Base-by-base conservation (phyloP, 1,140 invertebrate species). In the Drosophila ambigua region DNA sequence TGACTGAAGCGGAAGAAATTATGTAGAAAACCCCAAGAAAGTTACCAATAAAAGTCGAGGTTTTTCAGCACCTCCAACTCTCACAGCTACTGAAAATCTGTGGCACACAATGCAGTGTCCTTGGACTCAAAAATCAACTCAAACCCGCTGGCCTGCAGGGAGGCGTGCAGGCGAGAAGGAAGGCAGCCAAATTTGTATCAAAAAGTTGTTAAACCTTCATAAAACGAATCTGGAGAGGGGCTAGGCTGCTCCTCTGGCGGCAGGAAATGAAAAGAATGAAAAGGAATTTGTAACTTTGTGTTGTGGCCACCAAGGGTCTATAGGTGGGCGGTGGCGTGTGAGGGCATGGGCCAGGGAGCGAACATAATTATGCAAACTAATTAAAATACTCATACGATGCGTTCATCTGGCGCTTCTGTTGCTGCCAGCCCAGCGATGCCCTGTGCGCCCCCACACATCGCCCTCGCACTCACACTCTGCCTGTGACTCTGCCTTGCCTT, bases 301-400 rank as follows among this genome's bases (percentile, higher is more conserved):
- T 49, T 64, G 51, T 77, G 57, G 62, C 48, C 55, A 64, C 55
- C 66, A 69, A 87, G 69, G 51, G 39, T 35, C 44, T 53, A 54
- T 50, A 45, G 44, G 63, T 23, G 16, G 26, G 49, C 15, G 26
- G 15, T n/a, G 15, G 4, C 16, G 4, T 51, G 46, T 44, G 24
- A 41, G 41, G 8, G 13, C 28, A 45, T 23, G 43, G 58, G 16
- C 59, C 66, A 55, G 66, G 60, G 41, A 79, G 63, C 82, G 55
- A 73, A 82, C 83, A 88, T 88, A 88, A 88, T 88, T 88, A 88
- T 88, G 83, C 83, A 88, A 88, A 88, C 83, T 88, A 88, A 88
- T 88, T 88, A 88, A 88, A 88, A 88, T 88, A 88, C 83, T 88
- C 84, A 82, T 77, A 88, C 83, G 83, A 65, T 85, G 75, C 78